A percentile compares a stretch with the other conserved stretches of the same genome.
Evolutionary conservation across 2,888 invertebrate species (phyloP).

Genomic region (Hypsopygia costalis): DNA sequence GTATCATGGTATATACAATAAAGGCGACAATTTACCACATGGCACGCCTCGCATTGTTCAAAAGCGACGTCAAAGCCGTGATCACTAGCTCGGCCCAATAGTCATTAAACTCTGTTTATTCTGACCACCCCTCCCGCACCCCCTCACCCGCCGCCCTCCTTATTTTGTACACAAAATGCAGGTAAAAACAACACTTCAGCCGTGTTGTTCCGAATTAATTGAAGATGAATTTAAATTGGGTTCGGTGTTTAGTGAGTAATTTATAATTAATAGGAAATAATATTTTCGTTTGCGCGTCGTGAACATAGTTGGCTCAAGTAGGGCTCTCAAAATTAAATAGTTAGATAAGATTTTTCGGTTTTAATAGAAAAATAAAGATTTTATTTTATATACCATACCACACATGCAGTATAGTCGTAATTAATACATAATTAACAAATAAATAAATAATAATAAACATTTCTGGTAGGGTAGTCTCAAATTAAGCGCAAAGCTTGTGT

Average conservation of each 20-base stretch:
- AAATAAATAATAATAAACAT: too few relatives aligned
- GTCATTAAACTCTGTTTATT: conserved; percentile 54
- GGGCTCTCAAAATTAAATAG: too few relatives aligned
- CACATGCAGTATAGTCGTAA: too few relatives aligned
- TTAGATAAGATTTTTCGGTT: too few relatives aligned
- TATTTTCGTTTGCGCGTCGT: too few relatives aligned
- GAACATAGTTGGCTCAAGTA: too few relatives aligned
- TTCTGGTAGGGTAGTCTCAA: too few relatives aligned
- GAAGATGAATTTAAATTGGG: conserved; percentile 22
- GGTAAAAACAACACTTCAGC: conserved; percentile 5
- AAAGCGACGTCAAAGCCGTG: conserved; percentile 22
- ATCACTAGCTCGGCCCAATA: conserved; percentile 37
- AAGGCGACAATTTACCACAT: neutral
- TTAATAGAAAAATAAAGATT: too few relatives aligned
- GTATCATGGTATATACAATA: too few relatives aligned
- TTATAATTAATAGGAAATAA: neutral
- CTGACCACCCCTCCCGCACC: conserved; percentile 25
- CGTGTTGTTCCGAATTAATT: conserved; percentile 21
- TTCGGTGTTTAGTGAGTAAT: conserved; percentile 11
- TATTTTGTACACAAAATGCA: conserved; percentile 3
- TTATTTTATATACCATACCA: too few relatives aligned
- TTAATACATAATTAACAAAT: too few relatives aligned
- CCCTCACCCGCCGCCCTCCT: conserved; percentile 19
- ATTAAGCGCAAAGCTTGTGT: too few relatives aligned
- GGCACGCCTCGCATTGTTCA: neutral